Conservation (phyloP, 2,797 vertebrate genomes). For the Gallinago nigripennis region DNA sequence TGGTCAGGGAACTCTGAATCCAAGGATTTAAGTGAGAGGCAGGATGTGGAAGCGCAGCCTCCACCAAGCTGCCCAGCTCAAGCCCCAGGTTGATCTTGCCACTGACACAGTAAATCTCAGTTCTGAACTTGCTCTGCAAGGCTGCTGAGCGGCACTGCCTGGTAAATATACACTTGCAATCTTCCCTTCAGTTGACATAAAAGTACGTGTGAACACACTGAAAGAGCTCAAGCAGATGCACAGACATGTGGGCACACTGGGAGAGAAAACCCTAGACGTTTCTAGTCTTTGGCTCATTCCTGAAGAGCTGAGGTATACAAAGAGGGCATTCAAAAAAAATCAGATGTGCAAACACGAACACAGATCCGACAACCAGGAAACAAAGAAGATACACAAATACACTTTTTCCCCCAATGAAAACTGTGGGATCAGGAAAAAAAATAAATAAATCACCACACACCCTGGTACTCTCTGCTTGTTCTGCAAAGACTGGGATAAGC, state of each 20-base stretch:
- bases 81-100: not conserved
- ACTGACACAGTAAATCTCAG: not conserved
- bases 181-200: not conserved
- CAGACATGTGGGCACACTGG: not conserved
- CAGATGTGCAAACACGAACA: not conserved
- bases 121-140: not conserved
- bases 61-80: not conserved
- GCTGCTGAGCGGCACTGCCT: not conserved
- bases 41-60: not conserved
- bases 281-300: not conserved
- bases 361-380: not conserved
- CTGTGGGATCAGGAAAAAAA: not conserved
- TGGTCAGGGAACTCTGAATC: not conserved
- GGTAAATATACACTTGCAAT: not conserved
- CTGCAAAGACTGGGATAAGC: not conserved
- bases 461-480: not conserved
- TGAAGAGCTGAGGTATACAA: not conserved
- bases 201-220: not conserved
- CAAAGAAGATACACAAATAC: not conserved
- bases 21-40: not conserved
- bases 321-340: not conserved
- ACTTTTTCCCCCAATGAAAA: not conserved
- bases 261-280: not conserved
- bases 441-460: not conserved
- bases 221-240: not conserved